These are phyloP conservation scores for Camptogramma bilineatum DNA, from an alignment of 2,888 invertebrate genomes.

Conservation along the genomic window DNA sequence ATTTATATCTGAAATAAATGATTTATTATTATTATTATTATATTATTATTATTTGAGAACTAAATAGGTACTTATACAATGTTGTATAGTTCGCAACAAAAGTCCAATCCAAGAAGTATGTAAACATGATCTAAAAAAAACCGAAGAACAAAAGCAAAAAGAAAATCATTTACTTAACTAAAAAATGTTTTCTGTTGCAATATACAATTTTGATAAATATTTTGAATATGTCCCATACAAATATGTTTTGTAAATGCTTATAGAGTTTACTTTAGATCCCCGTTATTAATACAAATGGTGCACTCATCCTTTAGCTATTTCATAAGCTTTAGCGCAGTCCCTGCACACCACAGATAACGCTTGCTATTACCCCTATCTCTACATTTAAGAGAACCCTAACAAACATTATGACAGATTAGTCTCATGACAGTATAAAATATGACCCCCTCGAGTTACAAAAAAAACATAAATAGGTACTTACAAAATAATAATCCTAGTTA, in stretches of 20 bases:
- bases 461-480: neutral
- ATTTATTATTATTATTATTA: too few relatives aligned
- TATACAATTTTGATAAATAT: neutral
- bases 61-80: too few relatives aligned
- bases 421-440: conserved; percentile 1
- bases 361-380: conserved; percentile 10
- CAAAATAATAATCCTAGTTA: too few relatives aligned
- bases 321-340: conserved; percentile 3
- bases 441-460: too few relatives aligned
- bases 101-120: too few relatives aligned
- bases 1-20: too few relatives aligned
- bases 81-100: too few relatives aligned
- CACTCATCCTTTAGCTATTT: conserved; percentile 1
- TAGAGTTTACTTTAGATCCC: neutral
- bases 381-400: conserved; percentile 25
- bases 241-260: too few relatives aligned
- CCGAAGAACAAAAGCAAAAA: too few relatives aligned
- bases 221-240: neutral
- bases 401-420: conserved; percentile 26
- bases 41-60: too few relatives aligned
- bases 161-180: too few relatives aligned
- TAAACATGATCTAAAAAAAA: too few relatives aligned
- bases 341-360: conserved; percentile 17
- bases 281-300: neutral
- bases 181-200: neutral